Evolutionary conservation across 2,797 vertebrate genomes (phyloP).

Genomic region (Iguana delicatissima): DNA sequence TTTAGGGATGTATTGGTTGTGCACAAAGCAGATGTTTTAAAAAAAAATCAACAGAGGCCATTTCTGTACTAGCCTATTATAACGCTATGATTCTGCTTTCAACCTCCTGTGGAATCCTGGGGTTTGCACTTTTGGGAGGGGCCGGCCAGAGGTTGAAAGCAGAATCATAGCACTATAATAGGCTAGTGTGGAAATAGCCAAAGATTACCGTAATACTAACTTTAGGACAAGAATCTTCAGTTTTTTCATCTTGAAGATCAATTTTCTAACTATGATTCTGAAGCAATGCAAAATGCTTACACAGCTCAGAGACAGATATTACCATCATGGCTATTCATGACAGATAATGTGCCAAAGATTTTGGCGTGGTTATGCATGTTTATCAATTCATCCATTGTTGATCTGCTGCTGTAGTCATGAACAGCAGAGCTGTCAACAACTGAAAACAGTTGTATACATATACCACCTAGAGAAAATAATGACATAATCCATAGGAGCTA

Average conservation of each 20-base stretch:
- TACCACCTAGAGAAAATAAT: not conserved
- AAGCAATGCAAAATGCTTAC: not conserved
- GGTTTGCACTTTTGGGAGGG: too few relatives aligned
- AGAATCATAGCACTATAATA: too few relatives aligned
- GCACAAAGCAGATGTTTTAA: conserved; percentile 6
- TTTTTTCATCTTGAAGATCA: conserved; percentile 20
- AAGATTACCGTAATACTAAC: conserved; percentile 6
- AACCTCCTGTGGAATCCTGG: too few relatives aligned
- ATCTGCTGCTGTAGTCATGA: not conserved
- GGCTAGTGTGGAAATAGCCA: too few relatives aligned
- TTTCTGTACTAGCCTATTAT: too few relatives aligned
- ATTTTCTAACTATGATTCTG: not conserved
- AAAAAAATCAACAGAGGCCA: not conserved
- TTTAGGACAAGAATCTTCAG: not conserved
- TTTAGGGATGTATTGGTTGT: not conserved
- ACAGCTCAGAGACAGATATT: not conserved
- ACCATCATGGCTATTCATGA: not conserved
- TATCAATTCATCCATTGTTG: not conserved
- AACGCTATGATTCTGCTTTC: too few relatives aligned
- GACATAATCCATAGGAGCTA: not conserved
- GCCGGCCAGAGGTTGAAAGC: too few relatives aligned
- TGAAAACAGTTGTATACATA: not conserved
- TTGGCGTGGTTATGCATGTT: not conserved
- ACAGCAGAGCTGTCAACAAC: not conserved
- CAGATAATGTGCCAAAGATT: not conserved